Evolutionary conservation across 53 echinoderm and acorn worm genomes (phyloP).

Genomic region (Hippasteria phrygiana): DNA sequence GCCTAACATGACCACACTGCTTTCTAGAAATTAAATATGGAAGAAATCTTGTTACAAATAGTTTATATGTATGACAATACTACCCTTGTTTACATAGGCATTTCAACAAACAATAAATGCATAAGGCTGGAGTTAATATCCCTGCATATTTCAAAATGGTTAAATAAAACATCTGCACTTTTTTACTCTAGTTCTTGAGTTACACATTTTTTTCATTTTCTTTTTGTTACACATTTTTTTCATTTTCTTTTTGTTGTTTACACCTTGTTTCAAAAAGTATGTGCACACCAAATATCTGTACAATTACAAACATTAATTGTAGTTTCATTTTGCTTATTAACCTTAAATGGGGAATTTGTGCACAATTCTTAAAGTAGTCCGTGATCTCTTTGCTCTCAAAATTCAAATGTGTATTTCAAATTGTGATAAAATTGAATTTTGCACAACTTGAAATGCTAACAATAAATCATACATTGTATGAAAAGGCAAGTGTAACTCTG

Average conservation of each 20-base stretch:
- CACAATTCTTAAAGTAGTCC: too few relatives aligned
- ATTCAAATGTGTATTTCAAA: too few relatives aligned
- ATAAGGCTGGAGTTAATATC: constrained; percentile 5
- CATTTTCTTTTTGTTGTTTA: neutral
- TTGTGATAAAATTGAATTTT: too few relatives aligned
- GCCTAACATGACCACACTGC: neutral
- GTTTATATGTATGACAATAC: neutral
- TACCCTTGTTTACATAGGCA: neutral
- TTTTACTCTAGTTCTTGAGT: constrained; percentile 23
- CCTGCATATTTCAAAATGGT: constrained; percentile 21
- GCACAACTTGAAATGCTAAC: too few relatives aligned
- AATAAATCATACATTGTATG: neutral
- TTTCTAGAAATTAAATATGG: constrained; percentile 13
- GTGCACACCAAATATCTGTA: neutral
- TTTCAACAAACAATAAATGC: constrained; percentile 1
- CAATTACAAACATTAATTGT: too few relatives aligned
- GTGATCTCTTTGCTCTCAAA: too few relatives aligned
- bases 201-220: neutral
- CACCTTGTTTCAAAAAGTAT: neutral
- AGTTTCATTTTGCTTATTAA: too few relatives aligned
- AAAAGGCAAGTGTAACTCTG: neutral
- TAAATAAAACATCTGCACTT: neutral
- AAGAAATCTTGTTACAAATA: constrained; percentile 22
- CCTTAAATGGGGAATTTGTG: too few relatives aligned
- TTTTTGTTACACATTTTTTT: neutral